phyloP scores from a whole-genome alignment of 2,888 invertebrate species.

The Luperina nickerlii region DNA sequence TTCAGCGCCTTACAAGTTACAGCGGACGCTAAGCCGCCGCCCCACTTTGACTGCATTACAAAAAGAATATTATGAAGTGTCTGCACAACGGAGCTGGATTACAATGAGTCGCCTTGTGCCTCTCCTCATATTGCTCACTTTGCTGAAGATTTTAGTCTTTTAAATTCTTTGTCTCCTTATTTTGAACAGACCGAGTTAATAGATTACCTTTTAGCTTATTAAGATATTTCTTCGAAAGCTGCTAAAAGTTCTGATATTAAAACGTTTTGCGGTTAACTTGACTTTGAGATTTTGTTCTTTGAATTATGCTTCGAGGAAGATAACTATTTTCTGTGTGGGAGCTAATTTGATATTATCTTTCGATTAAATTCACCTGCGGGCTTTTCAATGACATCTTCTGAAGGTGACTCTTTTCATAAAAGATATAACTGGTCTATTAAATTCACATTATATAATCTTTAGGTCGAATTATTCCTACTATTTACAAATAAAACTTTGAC shows the following conservation, averaged over 20 bases:
- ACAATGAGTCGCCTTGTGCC: conserved; percentile 71
- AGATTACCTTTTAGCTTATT: conserved; percentile 58
- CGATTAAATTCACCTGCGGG: not conserved
- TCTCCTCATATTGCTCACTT: conserved; percentile 67
- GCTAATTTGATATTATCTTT: conserved; percentile 22
- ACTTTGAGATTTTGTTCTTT: conserved; percentile 18
- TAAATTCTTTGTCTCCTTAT: conserved; percentile 48
- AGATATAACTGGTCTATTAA: not conserved
- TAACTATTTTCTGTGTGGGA: not conserved
- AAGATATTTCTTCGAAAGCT: conserved; percentile 32
- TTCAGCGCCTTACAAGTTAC: conserved; percentile 82
- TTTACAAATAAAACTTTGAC: not conserved
- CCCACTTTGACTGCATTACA: conserved; percentile 74
- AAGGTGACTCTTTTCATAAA: not conserved
- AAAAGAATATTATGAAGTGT: conserved; percentile 77
- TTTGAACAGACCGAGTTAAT: conserved; percentile 42
- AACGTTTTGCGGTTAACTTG: conserved; percentile 20
- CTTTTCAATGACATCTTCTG: conserved; percentile 1
- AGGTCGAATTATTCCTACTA: not conserved
- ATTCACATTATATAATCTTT: not conserved
- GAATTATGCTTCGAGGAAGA: not conserved
- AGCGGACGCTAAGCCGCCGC: conserved; percentile 76
- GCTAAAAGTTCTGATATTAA: conserved; percentile 2
- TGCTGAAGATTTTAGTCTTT: conserved; percentile 64
- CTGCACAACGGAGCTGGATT: conserved; percentile 72